These are phyloP conservation scores for Pyrocoelia pectoralis DNA, from an alignment of 2,888 invertebrate genomes.

Conservation along the genomic window DNA sequence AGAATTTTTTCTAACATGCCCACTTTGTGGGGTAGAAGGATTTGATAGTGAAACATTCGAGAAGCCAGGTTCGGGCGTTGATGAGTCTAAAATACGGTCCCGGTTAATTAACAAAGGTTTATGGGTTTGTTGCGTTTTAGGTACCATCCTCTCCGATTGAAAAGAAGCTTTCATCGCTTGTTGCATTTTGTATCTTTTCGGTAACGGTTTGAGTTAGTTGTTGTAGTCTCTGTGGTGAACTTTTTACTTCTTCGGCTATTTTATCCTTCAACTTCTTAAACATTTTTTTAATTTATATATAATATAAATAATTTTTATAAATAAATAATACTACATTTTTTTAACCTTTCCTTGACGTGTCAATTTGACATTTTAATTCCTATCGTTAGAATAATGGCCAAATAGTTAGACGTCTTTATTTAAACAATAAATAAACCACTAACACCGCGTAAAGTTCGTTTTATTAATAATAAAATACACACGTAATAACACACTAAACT, in stretches of 20 bases:
- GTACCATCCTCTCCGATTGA: constrained; percentile 59
- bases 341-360: constrained; percentile 30
- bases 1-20: constrained; percentile 67
- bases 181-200: constrained; percentile 58
- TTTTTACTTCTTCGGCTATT: constrained; percentile 87
- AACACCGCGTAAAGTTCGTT: no score
- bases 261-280: constrained; percentile 89
- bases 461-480: no score
- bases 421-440: no score
- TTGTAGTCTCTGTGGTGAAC: constrained; percentile 82
- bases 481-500: no score
- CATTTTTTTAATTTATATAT: constrained; percentile 64
- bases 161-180: constrained; percentile 56
- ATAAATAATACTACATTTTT: constrained; percentile 22
- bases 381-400: no score
- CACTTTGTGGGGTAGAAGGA: constrained; percentile 46
- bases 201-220: constrained; percentile 80
- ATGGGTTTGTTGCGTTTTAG: constrained; percentile 7
- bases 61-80: constrained; percentile 50
- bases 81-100: constrained; percentile 45
- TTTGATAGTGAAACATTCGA: constrained; percentile 53
- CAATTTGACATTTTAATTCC: constrained; percentile 2
- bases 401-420: no score
- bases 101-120: constrained; percentile 26
- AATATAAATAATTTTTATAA: constrained; percentile 12